A percentile compares a stretch with the other conserved stretches of the same genome.
phyloP scores from a whole-genome alignment of 1,140 invertebrate species.

The Brevipalpus yothersi region DNA sequence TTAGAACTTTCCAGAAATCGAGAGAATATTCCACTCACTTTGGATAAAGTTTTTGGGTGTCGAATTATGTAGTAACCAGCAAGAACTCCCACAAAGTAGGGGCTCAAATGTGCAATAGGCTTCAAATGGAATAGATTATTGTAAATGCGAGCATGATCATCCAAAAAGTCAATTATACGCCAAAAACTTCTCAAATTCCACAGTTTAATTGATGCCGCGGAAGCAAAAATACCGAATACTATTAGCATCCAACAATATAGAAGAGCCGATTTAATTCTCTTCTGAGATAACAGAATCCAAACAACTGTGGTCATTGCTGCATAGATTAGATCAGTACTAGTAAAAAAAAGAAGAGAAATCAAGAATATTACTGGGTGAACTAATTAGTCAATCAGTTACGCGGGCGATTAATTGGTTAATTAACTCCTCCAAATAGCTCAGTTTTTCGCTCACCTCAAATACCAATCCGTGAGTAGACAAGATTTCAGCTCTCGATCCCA shows the following conservation, averaged over 20 bases:
- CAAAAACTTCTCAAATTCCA: neutral
- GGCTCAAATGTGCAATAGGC: neutral
- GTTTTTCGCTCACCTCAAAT: neutral
- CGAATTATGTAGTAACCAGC: neutral
- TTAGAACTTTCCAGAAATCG: neutral
- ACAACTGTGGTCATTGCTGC: neutral
- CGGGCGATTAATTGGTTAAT: no score
- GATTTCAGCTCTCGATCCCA: neutral
- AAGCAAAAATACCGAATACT: neutral
- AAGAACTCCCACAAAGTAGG: neutral
- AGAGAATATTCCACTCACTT: neutral
- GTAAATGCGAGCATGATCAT: neutral
- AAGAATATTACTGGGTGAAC: no score
- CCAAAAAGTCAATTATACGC: neutral
- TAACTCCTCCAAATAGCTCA: no score
- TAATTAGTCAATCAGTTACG: no score
- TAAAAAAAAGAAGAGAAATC: no score
- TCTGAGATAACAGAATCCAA: neutral
- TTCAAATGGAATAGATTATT: neutral
- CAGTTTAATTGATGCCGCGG: neutral
- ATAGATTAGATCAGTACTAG: neutral
- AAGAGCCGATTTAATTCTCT: neutral
- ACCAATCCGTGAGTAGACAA: neutral
- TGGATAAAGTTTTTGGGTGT: neutral
- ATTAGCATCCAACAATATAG: neutral